Conservation (phyloP, 2,888 invertebrate species). For the Phania funesta region DNA sequence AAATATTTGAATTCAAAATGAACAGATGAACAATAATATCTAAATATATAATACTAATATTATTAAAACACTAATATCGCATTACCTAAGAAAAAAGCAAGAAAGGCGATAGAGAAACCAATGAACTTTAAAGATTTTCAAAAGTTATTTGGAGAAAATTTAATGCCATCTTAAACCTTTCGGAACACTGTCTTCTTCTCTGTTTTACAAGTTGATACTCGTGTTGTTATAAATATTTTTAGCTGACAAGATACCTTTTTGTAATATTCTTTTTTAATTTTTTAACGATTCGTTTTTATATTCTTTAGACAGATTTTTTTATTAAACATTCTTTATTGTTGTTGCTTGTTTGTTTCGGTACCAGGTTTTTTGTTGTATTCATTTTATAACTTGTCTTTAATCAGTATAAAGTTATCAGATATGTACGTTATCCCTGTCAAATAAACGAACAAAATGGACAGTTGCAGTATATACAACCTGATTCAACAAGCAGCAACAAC, state of each 20-base stretch:
- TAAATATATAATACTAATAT: too few relatives aligned
- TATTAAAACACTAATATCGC: too few relatives aligned
- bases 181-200: slow-evolving; percentile 22
- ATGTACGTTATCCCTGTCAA: slow-evolving; percentile 74
- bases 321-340: slow-evolving; percentile 39
- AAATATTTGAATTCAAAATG: too few relatives aligned
- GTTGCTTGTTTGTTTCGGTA: slow-evolving; percentile 31
- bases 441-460: slow-evolving; percentile 71
- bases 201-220: slow-evolving; percentile 19
- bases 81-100: too few relatives aligned
- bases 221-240: slow-evolving; percentile 20
- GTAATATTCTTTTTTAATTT: slow-evolving; percentile 3
- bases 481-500: slow-evolving; percentile 53
- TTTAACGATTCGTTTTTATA: slow-evolving; percentile 12
- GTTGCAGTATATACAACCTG: slow-evolving; percentile 60
- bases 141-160: too few relatives aligned
- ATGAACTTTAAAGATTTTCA: too few relatives aligned
- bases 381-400: slow-evolving; percentile 71
- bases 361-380: slow-evolving; percentile 11
- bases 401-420: slow-evolving; percentile 77
- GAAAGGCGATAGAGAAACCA: too few relatives aligned
- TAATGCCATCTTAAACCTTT: not conserved
- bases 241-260: slow-evolving; percentile 45
- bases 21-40: too few relatives aligned
- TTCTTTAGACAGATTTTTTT: slow-evolving; percentile 42